A percentile compares a stretch with the other conserved stretches of the same genome.
Evolutionary conservation across 2,113 vertebrate genomes (phyloP).

Genomic region (Python bivittatus): DNA sequence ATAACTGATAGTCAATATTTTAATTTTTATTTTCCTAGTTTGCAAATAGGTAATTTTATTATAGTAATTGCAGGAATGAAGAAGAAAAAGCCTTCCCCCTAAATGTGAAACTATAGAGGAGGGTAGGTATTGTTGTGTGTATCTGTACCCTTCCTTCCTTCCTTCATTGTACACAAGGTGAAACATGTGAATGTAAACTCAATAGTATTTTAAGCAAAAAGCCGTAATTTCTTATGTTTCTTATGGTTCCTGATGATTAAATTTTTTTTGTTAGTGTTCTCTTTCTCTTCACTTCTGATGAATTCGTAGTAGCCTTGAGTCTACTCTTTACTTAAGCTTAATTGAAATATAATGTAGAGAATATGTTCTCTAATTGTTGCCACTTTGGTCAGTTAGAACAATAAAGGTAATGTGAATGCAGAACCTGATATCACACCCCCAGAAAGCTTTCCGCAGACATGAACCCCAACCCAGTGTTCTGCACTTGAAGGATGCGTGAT

Average conservation of each 20-base stretch:
- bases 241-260: neutral
- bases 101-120: neutral
- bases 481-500: neutral
- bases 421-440: fast-evolving
- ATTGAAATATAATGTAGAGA: neutral
- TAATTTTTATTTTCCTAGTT: neutral
- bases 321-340: neutral
- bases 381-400: neutral
- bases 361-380: neutral
- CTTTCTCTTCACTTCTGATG: neutral
- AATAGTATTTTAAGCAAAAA: neutral
- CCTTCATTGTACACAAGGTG: neutral
- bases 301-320: neutral
- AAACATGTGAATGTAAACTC: neutral
- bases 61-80: neutral
- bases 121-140: neutral
- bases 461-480: neutral
- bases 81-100: neutral
- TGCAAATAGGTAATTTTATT: neutral
- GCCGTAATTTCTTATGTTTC: neutral
- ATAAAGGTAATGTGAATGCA: neutral
- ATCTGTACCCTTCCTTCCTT: neutral
- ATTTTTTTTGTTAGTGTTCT: neutral
- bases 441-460: neutral
- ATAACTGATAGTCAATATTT: neutral